Percentiles rank a stretch among this genome's conserved stretches.
Evolutionary conservation across 2,797 vertebrate genomes (phyloP).

Genomic region (Trematomus bernacchii): DNA sequence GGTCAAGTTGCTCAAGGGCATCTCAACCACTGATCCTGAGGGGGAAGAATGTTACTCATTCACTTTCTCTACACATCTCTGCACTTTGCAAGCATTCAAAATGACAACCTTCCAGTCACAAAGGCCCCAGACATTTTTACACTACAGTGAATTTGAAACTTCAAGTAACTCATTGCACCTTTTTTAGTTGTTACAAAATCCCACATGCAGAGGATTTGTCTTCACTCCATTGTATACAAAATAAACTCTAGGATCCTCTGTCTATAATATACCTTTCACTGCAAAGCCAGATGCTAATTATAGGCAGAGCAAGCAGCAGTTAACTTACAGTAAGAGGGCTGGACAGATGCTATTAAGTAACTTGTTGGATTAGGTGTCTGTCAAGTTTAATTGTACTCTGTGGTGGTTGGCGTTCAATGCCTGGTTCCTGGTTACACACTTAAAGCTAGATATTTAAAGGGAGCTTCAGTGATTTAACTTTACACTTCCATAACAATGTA

Average conservation of each 20-base stretch:
- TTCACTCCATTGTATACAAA: neutral
- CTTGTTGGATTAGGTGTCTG: conserved; percentile 33
- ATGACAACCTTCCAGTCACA: conserved; percentile 4
- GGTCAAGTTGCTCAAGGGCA: conserved; percentile 13
- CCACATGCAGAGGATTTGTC: conserved; percentile 1
- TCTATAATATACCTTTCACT: conserved; percentile 6
- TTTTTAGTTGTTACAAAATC: neutral
- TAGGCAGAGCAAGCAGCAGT: conserved; percentile 29
- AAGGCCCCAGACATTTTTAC: neutral
- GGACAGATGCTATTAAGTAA: conserved; percentile 35
- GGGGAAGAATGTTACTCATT: conserved; percentile 9
- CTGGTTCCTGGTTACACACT: neutral
- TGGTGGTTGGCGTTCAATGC: conserved; percentile 6
- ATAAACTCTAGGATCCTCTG: neutral
- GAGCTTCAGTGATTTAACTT: neutral
- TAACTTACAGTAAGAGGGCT: conserved; percentile 5
- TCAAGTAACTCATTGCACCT: neutral
- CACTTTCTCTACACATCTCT: conserved; percentile 12
- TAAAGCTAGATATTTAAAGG: neutral
- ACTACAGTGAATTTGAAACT: conserved; percentile 6
- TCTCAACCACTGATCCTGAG: conserved; percentile 4
- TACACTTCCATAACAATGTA: neutral
- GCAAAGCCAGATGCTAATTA: conserved; percentile 15
- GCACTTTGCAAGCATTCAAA: conserved; percentile 17
- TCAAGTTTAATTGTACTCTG: conserved; percentile 40